A percentile compares a stretch with the other conserved stretches of the same genome.
phyloP scores from a whole-genome alignment of 2,888 invertebrate genomes.

The Iselma pallidipennis region DNA sequence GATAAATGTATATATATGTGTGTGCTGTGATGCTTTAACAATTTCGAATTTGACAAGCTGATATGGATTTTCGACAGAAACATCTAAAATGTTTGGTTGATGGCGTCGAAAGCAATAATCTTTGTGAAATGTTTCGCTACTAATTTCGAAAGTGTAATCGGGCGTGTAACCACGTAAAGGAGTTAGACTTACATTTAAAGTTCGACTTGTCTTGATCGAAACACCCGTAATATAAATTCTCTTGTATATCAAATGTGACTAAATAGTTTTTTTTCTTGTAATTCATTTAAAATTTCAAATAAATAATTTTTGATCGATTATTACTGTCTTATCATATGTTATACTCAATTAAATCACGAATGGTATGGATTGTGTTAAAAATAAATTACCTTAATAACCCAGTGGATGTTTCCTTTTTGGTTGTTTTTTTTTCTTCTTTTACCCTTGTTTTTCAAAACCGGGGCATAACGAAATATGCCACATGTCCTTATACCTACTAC shows the following conservation, averaged over 20 bases:
- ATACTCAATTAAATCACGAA: not conserved
- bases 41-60: not conserved
- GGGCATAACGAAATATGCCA: constrained; percentile 13
- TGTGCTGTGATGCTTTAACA: no score
- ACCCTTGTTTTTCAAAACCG: not conserved
- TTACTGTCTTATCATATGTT: no score
- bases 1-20: no score
- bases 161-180: constrained; percentile 33
- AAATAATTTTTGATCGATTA: no score
- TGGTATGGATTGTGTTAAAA: not conserved
- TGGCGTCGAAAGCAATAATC: constrained; percentile 34
- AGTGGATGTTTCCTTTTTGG: not conserved
- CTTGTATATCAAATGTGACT: not conserved
- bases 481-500: constrained; percentile 18
- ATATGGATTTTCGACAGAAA: not conserved
- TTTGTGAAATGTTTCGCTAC: constrained; percentile 35
- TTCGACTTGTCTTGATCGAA: constrained; percentile 25
- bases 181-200: constrained; percentile 29
- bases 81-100: constrained; percentile 4
- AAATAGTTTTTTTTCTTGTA: not conserved
- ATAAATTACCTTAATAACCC: constrained; percentile 3
- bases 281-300: no score
- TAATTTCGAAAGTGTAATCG: constrained; percentile 37
- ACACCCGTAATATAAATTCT: constrained; percentile 10
- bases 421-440: not conserved